These are phyloP conservation scores for Caenorhabditis macrosperma DNA, from an alignment of 2,888 invertebrate species.

Conservation along the genomic window DNA sequence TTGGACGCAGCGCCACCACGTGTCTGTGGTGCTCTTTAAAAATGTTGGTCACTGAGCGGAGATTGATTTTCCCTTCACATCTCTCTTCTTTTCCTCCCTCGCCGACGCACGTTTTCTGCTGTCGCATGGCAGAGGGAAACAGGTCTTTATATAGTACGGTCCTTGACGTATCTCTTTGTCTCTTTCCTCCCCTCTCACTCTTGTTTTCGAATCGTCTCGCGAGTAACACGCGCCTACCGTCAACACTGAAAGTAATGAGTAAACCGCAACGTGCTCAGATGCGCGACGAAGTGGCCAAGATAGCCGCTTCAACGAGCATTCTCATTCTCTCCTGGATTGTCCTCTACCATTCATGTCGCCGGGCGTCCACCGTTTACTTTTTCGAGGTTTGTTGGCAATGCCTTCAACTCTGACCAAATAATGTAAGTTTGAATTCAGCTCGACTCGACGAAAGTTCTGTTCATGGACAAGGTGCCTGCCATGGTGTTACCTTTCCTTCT, in stretches of 20 bases:
- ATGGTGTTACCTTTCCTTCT: constrained; percentile 62
- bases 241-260: constrained; percentile 20
- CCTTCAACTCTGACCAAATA: not conserved
- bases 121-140: constrained; percentile 43
- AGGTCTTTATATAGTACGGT: constrained; percentile 54
- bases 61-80: constrained; percentile 43
- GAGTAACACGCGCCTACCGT: constrained; percentile 22
- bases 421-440: constrained; percentile 63
- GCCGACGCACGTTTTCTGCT: constrained; percentile 39
- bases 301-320: constrained; percentile 61
- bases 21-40: constrained; percentile 50
- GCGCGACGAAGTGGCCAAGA: constrained; percentile 54
- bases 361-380: constrained; percentile 71
- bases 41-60: constrained; percentile 33
- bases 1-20: constrained; percentile 30
- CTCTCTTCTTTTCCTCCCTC: constrained; percentile 12
- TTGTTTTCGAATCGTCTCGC: constrained; percentile 30
- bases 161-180: constrained; percentile 27
- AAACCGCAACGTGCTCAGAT: constrained; percentile 35
- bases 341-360: constrained; percentile 62
- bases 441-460: constrained; percentile 63
- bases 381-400: constrained; percentile 63
- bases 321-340: constrained; percentile 60
- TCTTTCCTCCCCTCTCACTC: constrained; percentile 27
- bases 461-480: constrained; percentile 63